Percentiles rank a stretch among this genome's conserved stretches.
phyloP scores from a whole-genome alignment of 2,113 vertebrate genomes.

The Anseranas semipalmata region DNA sequence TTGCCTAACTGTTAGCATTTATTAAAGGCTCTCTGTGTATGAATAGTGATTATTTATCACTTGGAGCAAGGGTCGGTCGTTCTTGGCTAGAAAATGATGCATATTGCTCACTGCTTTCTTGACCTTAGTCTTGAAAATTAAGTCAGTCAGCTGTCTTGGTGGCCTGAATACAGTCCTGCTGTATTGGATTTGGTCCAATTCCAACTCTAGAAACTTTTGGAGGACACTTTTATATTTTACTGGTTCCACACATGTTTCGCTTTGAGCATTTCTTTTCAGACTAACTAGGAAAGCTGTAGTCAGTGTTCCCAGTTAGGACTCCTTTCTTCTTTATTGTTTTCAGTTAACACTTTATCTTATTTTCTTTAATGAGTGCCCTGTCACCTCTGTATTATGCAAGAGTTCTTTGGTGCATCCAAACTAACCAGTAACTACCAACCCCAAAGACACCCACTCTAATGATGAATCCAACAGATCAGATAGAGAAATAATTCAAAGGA shows the following conservation, averaged over 20 bases:
- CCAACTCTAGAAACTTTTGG: neutral
- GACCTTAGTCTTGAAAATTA: conserved; percentile 21
- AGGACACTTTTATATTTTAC: neutral
- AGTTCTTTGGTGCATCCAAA: conserved; percentile 16
- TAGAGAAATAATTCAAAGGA: conserved; percentile 51
- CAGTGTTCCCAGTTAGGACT: neutral
- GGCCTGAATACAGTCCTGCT: neutral
- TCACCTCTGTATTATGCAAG: conserved; percentile 11
- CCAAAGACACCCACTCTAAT: conserved; percentile 23
- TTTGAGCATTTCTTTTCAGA: neutral
- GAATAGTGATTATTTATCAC: neutral
- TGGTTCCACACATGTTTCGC: neutral
- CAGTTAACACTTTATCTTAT: neutral
- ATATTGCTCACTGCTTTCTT: conserved; percentile 17
- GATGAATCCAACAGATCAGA: conserved; percentile 27
- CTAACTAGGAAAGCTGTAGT: neutral
- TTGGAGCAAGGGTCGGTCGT: neutral
- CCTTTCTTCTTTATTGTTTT: neutral
- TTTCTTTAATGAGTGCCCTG: conserved; percentile 47
- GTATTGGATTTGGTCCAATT: neutral
- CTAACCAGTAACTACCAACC: conserved; percentile 2
- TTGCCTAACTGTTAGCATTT: neutral
- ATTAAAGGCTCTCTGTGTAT: neutral
- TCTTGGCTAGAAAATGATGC: conserved; percentile 6
- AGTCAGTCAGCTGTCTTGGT: neutral